phyloP scores from a whole-genome alignment of 2,113 vertebrate genomes.

The Argyrosomus japonicus region DNA sequence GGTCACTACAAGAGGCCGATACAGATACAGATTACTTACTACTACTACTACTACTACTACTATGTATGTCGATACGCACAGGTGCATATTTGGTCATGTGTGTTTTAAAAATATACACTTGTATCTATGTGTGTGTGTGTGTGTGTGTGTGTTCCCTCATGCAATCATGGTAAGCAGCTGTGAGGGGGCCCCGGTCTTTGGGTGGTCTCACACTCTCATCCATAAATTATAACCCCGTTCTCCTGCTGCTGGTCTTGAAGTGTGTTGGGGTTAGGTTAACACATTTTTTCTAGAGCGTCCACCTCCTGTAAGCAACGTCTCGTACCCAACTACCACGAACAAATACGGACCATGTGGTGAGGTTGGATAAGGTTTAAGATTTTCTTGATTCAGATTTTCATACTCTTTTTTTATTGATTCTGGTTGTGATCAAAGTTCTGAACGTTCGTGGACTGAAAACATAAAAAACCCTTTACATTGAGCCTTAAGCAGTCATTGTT shows the following conservation, averaged over 20 bases:
- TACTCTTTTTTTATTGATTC: neutral
- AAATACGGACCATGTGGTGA: neutral
- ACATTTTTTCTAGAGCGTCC: conserved; percentile 35
- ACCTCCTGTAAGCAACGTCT: conserved; percentile 7
- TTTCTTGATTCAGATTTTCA: neutral
- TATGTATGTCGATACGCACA: neutral
- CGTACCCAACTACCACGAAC: neutral
- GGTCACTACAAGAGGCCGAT: neutral
- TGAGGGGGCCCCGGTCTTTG: conserved; percentile 58
- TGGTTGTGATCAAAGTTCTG: neutral
- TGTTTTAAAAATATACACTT: conserved; percentile 42
- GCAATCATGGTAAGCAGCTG: conserved; percentile 70
- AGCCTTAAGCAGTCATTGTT: neutral
- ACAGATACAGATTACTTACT: neutral
- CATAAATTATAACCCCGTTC: conserved; percentile 64
- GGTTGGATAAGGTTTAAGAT: neutral
- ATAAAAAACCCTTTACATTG: neutral
- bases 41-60: neutral
- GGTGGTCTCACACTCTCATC: conserved; percentile 75
- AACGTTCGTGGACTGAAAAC: neutral
- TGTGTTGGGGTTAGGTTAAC: conserved; percentile 48
- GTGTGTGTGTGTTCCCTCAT: conserved; percentile 22
- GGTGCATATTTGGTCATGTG: neutral
- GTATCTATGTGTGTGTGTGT: conserved; percentile 27
- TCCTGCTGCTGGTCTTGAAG: conserved; percentile 55